Conservation (phyloP, 2,888 invertebrate genomes). For the Pomacea canaliculata region DNA sequence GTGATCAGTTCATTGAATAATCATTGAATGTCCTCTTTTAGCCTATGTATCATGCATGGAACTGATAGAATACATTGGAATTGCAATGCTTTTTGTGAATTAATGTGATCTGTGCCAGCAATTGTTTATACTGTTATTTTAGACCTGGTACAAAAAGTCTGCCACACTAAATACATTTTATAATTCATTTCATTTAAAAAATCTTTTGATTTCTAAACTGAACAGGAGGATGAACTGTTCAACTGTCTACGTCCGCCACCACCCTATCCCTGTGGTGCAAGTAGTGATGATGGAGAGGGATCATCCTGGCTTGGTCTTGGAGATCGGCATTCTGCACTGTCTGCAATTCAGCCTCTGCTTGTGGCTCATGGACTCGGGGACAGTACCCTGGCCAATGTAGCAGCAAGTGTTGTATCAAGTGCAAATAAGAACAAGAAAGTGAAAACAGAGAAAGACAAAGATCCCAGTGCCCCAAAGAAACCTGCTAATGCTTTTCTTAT, state of each 20-base stretch:
- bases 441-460: constrained; percentile 43
- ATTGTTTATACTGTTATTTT: no score
- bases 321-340: constrained; percentile 41
- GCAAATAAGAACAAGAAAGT: constrained; percentile 26
- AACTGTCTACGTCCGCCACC: constrained; percentile 39
- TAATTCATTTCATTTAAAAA: no score
- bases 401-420: constrained; percentile 2
- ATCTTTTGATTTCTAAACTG: background rate
- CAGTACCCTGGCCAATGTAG: constrained; percentile 21
- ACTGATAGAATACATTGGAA: no score
- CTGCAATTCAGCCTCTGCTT: constrained; percentile 49
- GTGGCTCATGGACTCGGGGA: constrained; percentile 43
- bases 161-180: no score
- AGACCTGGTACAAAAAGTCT: no score
- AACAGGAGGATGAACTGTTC: constrained; percentile 58
- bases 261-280: constrained; percentile 28
- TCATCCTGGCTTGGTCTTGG: constrained; percentile 22
- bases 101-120: no score
- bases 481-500: constrained; percentile 63
- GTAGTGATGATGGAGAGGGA: constrained; percentile 34
- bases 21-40: background rate
- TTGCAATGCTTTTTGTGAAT: no score
- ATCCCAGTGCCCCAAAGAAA: constrained; percentile 54
- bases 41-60: background rate
- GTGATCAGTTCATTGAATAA: background rate